These are phyloP conservation scores for Cottus gobio DNA, from an alignment of 2,113 vertebrate genomes.

Conservation along the genomic window DNA sequence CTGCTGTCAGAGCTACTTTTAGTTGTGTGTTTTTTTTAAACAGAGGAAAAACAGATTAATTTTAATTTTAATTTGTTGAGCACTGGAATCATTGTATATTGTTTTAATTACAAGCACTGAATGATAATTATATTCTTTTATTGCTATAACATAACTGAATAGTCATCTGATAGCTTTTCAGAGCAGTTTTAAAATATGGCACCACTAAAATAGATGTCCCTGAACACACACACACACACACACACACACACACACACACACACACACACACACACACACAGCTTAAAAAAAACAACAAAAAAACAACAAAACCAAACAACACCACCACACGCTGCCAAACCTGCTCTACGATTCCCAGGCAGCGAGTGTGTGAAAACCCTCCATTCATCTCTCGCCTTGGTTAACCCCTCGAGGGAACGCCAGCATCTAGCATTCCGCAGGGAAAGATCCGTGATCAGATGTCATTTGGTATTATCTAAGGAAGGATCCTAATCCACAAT, in stretches of 20 bases:
- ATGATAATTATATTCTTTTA: not conserved
- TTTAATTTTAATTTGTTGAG: not conserved
- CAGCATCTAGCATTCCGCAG: conserved; percentile 74
- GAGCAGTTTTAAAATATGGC: conserved; percentile 31
- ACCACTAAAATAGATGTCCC: conserved; percentile 33
- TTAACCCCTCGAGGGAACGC: conserved; percentile 82
- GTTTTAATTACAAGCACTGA: not conserved
- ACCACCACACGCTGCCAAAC: conserved; percentile 72
- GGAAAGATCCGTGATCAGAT: conserved; percentile 83
- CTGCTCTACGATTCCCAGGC: conserved; percentile 80
- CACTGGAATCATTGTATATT: not conserved
- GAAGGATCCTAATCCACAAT: conserved; percentile 81
- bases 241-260: conserved; percentile 32
- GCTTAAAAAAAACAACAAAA: conserved; percentile 46
- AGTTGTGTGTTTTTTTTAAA: not conserved
- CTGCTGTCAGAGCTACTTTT: conserved; percentile 13
- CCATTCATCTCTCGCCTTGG: conserved; percentile 78
- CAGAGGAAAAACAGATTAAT: not conserved
- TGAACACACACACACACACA: conserved; percentile 24
- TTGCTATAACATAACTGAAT: conserved; percentile 17
- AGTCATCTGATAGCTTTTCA: conserved; percentile 25
- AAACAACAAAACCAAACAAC: conserved; percentile 41
- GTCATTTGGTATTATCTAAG: conserved; percentile 84
- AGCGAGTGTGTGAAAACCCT: conserved; percentile 78
- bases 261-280: conserved; percentile 35